These are phyloP conservation scores for Pomatostomus ruficeps DNA, from an alignment of 2,113 vertebrate genomes.

Conservation along the genomic window DNA sequence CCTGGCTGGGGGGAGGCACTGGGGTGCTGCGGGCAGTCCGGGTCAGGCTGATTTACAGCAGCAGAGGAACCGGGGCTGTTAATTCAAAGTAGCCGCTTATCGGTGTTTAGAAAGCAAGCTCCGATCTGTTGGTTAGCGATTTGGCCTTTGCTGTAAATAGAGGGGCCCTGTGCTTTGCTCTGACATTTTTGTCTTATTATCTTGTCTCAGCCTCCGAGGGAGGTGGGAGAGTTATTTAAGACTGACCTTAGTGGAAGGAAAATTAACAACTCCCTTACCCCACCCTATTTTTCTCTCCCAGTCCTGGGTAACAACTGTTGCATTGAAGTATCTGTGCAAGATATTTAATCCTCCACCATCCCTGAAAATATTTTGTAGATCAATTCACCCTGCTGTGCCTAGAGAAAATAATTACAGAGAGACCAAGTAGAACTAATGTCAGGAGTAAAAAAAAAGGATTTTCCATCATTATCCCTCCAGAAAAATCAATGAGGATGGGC, in stretches of 20 bases:
- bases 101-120: constrained; percentile 52
- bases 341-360: neutral
- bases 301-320: neutral
- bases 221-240: constrained; percentile 57
- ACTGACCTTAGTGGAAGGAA: constrained; percentile 53
- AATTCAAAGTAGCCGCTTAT: constrained; percentile 64
- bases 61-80: neutral
- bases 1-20: neutral
- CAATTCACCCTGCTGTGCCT: constrained; percentile 32
- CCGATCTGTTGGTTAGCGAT: constrained; percentile 43
- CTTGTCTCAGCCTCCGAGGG: constrained; percentile 26
- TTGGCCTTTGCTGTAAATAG: constrained; percentile 65
- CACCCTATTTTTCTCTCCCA: constrained; percentile 37
- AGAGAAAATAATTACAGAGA: neutral
- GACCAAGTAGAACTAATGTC: neutral
- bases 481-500: neutral
- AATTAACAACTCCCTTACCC: constrained; percentile 43
- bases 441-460: neutral
- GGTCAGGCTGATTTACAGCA: constrained; percentile 47
- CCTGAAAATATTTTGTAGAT: constrained; percentile 43
- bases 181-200: constrained; percentile 64
- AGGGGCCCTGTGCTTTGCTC: constrained; percentile 37
- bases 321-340: neutral
- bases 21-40: neutral
- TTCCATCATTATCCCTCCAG: neutral